phyloP scores from a whole-genome alignment of 2,797 vertebrate genomes.

The Neosilurus hyrtlii region DNA sequence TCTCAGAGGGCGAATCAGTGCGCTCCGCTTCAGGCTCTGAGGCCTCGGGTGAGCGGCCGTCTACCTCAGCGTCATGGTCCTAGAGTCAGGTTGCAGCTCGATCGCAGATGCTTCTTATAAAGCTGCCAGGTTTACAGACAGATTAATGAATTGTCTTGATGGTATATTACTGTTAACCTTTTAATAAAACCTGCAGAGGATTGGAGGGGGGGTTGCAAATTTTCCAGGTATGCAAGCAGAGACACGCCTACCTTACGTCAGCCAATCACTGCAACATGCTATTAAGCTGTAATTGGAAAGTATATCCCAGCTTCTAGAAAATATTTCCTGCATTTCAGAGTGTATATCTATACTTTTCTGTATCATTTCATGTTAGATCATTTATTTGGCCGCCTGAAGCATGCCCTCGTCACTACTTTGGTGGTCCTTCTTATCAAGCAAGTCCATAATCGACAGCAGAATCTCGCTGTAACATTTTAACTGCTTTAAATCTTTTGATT shows the following conservation, averaged over 20 bases:
- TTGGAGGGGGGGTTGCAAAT: too few relatives aligned
- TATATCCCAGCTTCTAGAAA: neutral
- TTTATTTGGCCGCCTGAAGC: neutral
- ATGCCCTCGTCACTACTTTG: neutral
- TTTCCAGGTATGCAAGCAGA: neutral
- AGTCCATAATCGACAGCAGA: neutral
- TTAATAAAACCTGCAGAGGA: neutral
- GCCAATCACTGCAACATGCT: neutral
- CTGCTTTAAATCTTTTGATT: neutral
- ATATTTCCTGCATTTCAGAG: neutral
- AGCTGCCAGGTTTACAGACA: neutral
- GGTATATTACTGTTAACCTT: neutral
- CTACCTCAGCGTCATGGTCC: neutral
- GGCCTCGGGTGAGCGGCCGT: slow-evolving; percentile 79
- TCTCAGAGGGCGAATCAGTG: slow-evolving; percentile 88
- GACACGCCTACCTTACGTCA: neutral
- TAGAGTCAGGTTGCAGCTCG: neutral
- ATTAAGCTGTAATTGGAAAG: neutral
- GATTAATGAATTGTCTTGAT: neutral
- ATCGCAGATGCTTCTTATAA: neutral
- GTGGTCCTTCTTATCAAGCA: neutral
- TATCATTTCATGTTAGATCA: neutral
- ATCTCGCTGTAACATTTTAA: neutral
- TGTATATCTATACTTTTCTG: neutral
- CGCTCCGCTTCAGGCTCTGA: slow-evolving; percentile 88